Evolutionary conservation across 2,113 vertebrate species (phyloP), one percentile per base, ranked within the genome.

Genomic region (Chrysochloris asiatica): DNA sequence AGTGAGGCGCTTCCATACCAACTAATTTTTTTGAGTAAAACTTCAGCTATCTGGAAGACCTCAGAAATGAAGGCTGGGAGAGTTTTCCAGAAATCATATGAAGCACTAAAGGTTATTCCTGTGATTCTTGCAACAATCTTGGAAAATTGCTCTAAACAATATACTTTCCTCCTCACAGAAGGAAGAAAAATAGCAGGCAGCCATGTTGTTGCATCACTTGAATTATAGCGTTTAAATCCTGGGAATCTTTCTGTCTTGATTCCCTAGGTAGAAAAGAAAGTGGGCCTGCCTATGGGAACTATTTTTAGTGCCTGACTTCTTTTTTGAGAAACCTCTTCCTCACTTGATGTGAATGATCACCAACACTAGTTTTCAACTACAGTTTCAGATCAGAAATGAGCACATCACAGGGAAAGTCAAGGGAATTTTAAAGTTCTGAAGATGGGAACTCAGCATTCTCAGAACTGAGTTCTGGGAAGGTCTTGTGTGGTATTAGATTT

Each of bases 251-350:
- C 75, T 77, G 82, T 85, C 88, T 73, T 45, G 73, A 88, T 78
- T 89, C 72, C 84, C 61, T 17, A 77, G 87, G 90, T 89, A 81
- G 82, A 83, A 86, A 84, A 88, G 45, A 54, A 88, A 78, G 71
- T 22, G 52, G 75, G 85, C 30, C 78, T 87, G 52, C 5, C 36
- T 47, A 12, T 21, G 11, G 50, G 79, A 38, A 45, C 16, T 92
- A 84, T 91, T 86, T 91, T 90, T 89, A 92, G 65, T 38, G 26
- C 24, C 86, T 77, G 22, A 45, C 69, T 95, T 87, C 91, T 91
- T 89, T 83, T 90, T 63, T 88, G 76, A 88, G 86, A 83, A 76
- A 88, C 41, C 30, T 33, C 11, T 71, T 50, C 65, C 65, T 93
- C 65, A 90, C 92, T 82, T 65, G 89, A 88, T 47, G 24, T 94